Base-by-base conservation (phyloP, 2,888 invertebrate species). In the Acronicta leporina region DNA sequence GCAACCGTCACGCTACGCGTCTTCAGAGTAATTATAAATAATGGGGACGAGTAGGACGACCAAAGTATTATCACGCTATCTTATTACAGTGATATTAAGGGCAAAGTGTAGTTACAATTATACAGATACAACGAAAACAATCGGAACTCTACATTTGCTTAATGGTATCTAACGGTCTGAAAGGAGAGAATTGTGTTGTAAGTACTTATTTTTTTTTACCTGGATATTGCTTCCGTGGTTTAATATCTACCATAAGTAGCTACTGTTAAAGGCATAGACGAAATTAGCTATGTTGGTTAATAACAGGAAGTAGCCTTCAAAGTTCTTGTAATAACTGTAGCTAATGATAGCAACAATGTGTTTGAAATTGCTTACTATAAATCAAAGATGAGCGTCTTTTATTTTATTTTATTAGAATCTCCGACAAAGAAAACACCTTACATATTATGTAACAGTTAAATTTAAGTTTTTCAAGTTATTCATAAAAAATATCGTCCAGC, bases 1-100 rank as follows among this genome's bases (percentile, higher is more conserved):
- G 79, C 71, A 77, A 63, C 60, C 48, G 60, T 55, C 72, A 69
- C 61, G 75, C 68, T 67, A 67, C 67, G 57, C 54, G 61, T 67
- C 66, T 47, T 68, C 51, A 11, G 61, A 68, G 63, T 75, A 71
- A 72, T 76, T 74, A 74, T 56, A 56, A 65, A 53, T 57, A 38
- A 44, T 53, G 53, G 47, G 41, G 41, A 49, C 35, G 38, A 66
- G 52, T 10, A 54, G 33, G 33, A 33, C 11, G 11, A 33, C 33
- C 33, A 54, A 53, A 52, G 20, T 38, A n/a, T 38, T 11, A 20
- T n/a, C 42, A 45, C 41, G 49, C n/a, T n/a, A 16, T 41, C 14
- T 11, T 43, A 25, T 27, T 8, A 27, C n/a, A 9, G n/a, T 35
- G 5, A 35, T 35, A 13, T 35, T 35, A 35, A 35, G 35, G 13